Conservation (phyloP, 1,140 invertebrate species). For the Galleria mellonella region DNA sequence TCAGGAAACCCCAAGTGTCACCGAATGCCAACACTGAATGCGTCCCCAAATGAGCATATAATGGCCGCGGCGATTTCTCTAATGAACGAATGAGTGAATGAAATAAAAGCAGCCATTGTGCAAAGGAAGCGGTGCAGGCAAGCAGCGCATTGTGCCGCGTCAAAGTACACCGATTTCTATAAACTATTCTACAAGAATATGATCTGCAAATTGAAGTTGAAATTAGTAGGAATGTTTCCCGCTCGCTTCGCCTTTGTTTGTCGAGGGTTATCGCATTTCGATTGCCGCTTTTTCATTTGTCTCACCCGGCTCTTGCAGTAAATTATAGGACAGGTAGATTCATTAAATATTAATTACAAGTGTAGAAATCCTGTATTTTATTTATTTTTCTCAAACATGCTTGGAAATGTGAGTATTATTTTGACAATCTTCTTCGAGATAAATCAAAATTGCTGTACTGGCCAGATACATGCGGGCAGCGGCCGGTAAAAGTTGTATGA, state of each 20-base stretch:
- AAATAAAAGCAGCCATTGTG: slow-evolving; percentile 33
- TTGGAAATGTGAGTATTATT: too few relatives aligned
- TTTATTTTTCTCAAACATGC: too few relatives aligned
- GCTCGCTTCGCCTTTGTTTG: slow-evolving; percentile 9
- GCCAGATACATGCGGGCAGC: too few relatives aligned
- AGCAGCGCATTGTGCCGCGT: slow-evolving; percentile 24
- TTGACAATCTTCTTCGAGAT: too few relatives aligned
- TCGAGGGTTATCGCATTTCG: neutral
- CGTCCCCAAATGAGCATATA: slow-evolving; percentile 45
- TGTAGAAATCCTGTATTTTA: too few relatives aligned
- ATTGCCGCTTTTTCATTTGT: neutral
- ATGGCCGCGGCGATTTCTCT: slow-evolving; percentile 29
- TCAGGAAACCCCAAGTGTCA: slow-evolving; percentile 42
- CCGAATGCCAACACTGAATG: slow-evolving; percentile 24
- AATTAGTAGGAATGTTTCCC: slow-evolving; percentile 39
- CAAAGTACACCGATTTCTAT: slow-evolving; percentile 46
- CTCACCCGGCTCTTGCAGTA: too few relatives aligned
- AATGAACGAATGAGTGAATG: neutral
- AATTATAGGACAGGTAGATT: too few relatives aligned
- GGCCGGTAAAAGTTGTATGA: too few relatives aligned
- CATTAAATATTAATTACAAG: too few relatives aligned
- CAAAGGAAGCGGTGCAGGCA: slow-evolving; percentile 31
- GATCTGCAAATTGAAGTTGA: slow-evolving; percentile 44
- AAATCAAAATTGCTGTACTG: too few relatives aligned
- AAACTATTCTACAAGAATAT: slow-evolving; percentile 27